Conservation (phyloP, 2,113 vertebrate species). For the Theristicus caerulescens region DNA sequence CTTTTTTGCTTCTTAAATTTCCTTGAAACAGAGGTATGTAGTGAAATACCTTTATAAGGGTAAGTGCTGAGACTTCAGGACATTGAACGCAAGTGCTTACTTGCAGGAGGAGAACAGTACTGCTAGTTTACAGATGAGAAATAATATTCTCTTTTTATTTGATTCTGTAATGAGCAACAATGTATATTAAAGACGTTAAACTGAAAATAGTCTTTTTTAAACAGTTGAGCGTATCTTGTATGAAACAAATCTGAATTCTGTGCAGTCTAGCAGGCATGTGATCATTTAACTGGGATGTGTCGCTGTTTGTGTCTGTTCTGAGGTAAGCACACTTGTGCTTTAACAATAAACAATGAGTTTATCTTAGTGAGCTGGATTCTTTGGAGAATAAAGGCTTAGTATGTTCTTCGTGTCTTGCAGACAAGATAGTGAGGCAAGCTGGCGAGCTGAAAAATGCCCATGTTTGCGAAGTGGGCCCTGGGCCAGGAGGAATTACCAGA, state of each 20-base stretch:
- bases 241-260: slow-evolving; percentile 1
- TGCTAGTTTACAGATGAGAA: neutral
- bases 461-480: slow-evolving; percentile 96
- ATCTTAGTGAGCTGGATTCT: neutral
- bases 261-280: neutral
- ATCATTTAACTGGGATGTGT: neutral
- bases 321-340: neutral
- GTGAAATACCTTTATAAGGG: neutral
- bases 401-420: slow-evolving; percentile 73
- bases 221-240: neutral
- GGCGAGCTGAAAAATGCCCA: slow-evolving; percentile 81
- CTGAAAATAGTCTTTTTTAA: neutral
- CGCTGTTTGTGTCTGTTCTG: neutral
- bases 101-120: neutral
- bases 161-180: neutral
- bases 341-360: slow-evolving; percentile 29
- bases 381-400: neutral
- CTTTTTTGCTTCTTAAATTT: neutral
- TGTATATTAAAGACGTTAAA: neutral
- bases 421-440: slow-evolving; percentile 92
- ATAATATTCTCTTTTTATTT: neutral
- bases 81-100: neutral
- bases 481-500: slow-evolving; percentile 93
- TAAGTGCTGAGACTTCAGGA: neutral
- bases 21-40: neutral